A percentile compares a stretch with the other conserved stretches of the same genome.
phyloP scores from a whole-genome alignment of 1,140 invertebrate species.

The Drosophila ironensis region DNA sequence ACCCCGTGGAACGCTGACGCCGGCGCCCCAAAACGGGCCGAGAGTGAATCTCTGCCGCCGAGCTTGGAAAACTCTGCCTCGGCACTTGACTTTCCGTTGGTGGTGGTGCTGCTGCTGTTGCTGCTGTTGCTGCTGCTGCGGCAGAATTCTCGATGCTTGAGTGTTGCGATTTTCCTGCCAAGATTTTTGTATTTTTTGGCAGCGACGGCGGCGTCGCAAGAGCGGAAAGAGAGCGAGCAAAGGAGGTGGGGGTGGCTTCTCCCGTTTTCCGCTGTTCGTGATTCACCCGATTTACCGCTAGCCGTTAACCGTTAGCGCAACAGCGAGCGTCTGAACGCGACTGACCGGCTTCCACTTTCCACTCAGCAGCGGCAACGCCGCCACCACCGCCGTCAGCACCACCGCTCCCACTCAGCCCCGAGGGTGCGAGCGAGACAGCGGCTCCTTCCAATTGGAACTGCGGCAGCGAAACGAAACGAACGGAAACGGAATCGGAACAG shows the following conservation, averaged over 20 bases:
- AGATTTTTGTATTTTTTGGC: conserved; percentile 63
- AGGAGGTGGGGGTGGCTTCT: conserved; percentile 4
- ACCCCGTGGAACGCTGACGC: conserved; percentile 66
- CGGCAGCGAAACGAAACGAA: conserved; percentile 10
- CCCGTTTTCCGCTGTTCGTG: conserved; percentile 19
- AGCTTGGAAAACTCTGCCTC: conserved; percentile 43
- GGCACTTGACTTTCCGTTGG: too few relatives aligned
- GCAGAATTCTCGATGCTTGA: conserved; percentile 32
- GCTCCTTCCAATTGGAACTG: conserved; percentile 65
- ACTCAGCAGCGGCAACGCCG: conserved; percentile 20
- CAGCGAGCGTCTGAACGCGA: conserved; percentile 48
- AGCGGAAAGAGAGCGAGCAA: conserved; percentile 5
- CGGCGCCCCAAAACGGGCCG: conserved; percentile 59
- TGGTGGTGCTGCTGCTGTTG: too few relatives aligned
- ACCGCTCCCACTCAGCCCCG: too few relatives aligned
- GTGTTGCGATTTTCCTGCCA: conserved; percentile 68
- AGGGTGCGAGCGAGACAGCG: conserved; percentile 42
- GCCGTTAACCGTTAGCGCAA: conserved; percentile 29
- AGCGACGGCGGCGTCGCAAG: conserved; percentile 35
- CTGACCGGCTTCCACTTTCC: conserved; percentile 20
- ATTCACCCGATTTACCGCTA: conserved; percentile 12
- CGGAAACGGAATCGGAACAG: conserved; percentile 51
- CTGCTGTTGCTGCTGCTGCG: not conserved
- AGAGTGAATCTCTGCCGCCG: conserved; percentile 51
- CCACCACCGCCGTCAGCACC: conserved; percentile 6